Evolutionary conservation across 1,140 invertebrate genomes (phyloP), one percentile per base, ranked within the genome.

Genomic region (Drosophila ohnishii): DNA sequence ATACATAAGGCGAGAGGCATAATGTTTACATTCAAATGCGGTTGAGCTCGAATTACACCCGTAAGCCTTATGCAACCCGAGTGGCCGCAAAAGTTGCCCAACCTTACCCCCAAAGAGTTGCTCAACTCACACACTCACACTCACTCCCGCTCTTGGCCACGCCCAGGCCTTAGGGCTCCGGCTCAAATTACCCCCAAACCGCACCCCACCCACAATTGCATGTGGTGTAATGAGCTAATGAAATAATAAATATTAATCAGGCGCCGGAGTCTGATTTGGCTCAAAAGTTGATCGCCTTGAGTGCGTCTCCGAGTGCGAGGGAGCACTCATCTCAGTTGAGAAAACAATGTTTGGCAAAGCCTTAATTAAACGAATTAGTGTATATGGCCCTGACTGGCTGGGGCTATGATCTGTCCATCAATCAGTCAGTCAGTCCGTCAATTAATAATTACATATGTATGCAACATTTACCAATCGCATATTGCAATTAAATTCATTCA

Each of bases 241-340:
- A 77, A 76, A 77, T 77, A 77, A 77, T 77, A 77, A 77, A 77
- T 77, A 77, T 77, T 77, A 77, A 77, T 77, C 75, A 77, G 73
- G 64, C 73, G 75, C 64, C 66, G 19, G 51, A n/a, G 19, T 71
- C 44, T 71, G 65, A 58, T 70, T 71, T 48, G 51, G 53, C 65
- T 69, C 48, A 55, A 69, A 56, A 59, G 63, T 37, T 60, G 56
- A 40, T 67, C 32, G 74, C 72, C 71, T 66, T 69, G 48, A 39
- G 14, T 42, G 45, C 30, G n/a, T 28, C 22, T 59, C 40, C 32
- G 32, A 40, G 30, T 39, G 25, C 14, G 64, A 34, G 50, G 48
- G 30, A 40, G 32, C 10, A 40, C 35, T 70, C 50, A 57, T 69
- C 67, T 58, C 66, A 63, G 62, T 69, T 65, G 76, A 22, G 25